Base-by-base conservation (phyloP, 2,113 vertebrate genomes). In the Corythornis madagascariensis region DNA sequence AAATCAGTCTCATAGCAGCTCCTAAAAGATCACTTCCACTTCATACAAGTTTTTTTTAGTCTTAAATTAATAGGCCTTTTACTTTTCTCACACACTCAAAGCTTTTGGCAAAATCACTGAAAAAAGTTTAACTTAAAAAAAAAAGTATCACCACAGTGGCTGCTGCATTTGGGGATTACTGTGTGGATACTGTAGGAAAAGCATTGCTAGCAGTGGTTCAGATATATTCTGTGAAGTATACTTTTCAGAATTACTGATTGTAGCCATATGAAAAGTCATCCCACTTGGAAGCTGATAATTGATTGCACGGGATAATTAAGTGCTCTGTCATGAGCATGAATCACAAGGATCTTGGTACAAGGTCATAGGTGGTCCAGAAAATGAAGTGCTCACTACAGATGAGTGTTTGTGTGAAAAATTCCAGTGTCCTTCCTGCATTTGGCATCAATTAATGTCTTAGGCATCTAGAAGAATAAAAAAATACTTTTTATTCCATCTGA, bases 391-490 rank as follows among this genome's bases (percentile, higher is more conserved):
- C 47, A 86, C 31, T 63, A 67, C 21, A 42, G 31, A 70, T 53
- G 40, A 83, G 42, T 79, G 63, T 86, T 56, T 63, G 67, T 82
- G 29, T 89, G 88, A 90, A 86, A 91, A 90, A 84, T 81, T 64
- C 59, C 11, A 16, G 42, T 38, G 16, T 74, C 75, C 60, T 83
- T 92, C 55, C 31, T 82, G 81, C 70, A 82, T 42, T 86, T 93
- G 67, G 18, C 74, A 93, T 83, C 57, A 94, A 19, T 94, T 90
- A 76, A 9, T 90, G 67, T 52, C 66, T 63, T 82, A 84, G 91
- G 56, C 69, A 47, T 67, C 28, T 64, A 63, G 66, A 92, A 92
- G 84, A 94, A 83, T 76, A 63, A 78, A 83, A 82, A 69, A 31
- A 33, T 3, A 7, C 42, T 76, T 87, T 80, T 69, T 59, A 56